Evolutionary conservation across 2,888 invertebrate genomes (phyloP).

Genomic region (Idaea dimidiata): DNA sequence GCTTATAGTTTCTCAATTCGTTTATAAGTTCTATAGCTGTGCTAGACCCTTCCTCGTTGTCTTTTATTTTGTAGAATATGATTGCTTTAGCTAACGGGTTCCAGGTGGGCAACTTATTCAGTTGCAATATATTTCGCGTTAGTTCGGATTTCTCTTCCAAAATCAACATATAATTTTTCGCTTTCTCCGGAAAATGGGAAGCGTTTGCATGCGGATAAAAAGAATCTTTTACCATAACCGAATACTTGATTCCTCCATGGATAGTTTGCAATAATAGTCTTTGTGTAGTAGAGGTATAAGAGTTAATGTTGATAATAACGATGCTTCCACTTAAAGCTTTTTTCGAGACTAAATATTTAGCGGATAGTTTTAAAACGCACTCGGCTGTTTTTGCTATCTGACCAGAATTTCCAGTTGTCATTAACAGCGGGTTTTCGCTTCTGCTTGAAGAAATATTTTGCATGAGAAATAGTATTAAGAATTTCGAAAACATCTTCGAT

Average conservation of each 20-base stretch:
- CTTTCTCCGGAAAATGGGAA: constrained; percentile 77
- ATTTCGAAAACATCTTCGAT: constrained; percentile 40
- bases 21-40: constrained; percentile 65
- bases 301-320: constrained; percentile 74
- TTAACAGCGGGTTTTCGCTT: constrained; percentile 59
- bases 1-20: constrained; percentile 58
- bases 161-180: constrained; percentile 79
- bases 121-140: constrained; percentile 66
- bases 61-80: constrained; percentile 62
- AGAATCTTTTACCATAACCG: constrained; percentile 77
- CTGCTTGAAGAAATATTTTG: constrained; percentile 42
- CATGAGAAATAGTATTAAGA: constrained; percentile 36
- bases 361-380: constrained; percentile 75
- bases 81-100: constrained; percentile 75
- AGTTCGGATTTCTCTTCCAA: constrained; percentile 72
- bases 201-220: constrained; percentile 73
- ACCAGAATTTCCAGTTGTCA: constrained; percentile 57
- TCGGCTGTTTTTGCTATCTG: constrained; percentile 68
- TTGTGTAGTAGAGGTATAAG: constrained; percentile 64
- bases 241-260: constrained; percentile 70
- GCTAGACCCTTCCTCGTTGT: constrained; percentile 47
- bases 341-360: constrained; percentile 76
- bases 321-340: constrained; percentile 75
- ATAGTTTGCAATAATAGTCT: constrained; percentile 65
- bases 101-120: constrained; percentile 74